Base-by-base conservation (phyloP, 1,140 invertebrate species). In the Pantala flavescens region DNA sequence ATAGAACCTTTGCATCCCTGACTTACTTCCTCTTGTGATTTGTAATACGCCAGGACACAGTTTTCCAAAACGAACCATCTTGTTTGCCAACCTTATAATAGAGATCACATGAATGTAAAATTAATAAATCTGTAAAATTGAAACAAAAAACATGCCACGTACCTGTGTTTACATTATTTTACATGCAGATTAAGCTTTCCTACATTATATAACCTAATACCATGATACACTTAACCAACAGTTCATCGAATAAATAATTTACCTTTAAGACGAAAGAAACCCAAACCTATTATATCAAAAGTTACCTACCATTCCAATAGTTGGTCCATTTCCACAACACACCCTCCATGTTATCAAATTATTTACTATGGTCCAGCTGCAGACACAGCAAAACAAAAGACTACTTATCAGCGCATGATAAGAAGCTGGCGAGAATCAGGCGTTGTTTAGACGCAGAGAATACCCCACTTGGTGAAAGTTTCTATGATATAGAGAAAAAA, bases 1-100 rank as follows among this genome's bases (percentile, higher is more conserved):
- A 93, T 87, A 49, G 91, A 93, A 16, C 92, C 92, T 85, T 93
- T 93, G 81, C 91, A 93, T 7, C 92, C 92, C 84, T 92, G 90
- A 80, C 87, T 89, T 2, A 92, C 91, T 84, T 93, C 91, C 77
- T 93, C 91, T 80, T 91, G 88, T 7, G 91, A 92, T 81, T 91
- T 91, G 81, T 93, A 94, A 81, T 94, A 94, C 0, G 91, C 91
- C 78, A 93, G 80, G 72, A 92, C 87, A 43, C 91, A 91, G 84
- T 93, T 88, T 78, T 93, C 90, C 77, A 93, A 83, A 71, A 93
- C 86, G 85, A 94, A 94, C 91, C 91, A 94, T 80, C 92, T 85
- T 23, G 91, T 92, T 82, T 94, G 92, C 92, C 92, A 94, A 76
- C 91, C 92, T 93, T 36, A 36, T 5, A 36, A 9, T 5, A 36